phyloP scores from a whole-genome alignment of 2,888 invertebrate species.

The Bombylius major region DNA sequence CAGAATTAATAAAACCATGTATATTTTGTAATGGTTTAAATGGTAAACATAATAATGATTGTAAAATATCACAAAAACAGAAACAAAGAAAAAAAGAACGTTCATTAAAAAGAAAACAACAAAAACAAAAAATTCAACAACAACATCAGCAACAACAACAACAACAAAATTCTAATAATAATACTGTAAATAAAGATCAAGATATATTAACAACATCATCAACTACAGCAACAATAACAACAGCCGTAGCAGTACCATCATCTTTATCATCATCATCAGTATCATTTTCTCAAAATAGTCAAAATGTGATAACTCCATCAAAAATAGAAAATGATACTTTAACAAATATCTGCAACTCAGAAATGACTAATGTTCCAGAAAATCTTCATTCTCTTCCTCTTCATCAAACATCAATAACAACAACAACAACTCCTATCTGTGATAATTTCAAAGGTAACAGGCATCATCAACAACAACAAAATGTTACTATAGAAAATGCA shows the following conservation, averaged over 20 bases:
- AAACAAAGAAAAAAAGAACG: background rate
- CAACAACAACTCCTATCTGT: background rate
- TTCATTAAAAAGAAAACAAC: conserved; percentile 18
- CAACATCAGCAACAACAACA: background rate
- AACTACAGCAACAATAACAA: conserved; percentile 16
- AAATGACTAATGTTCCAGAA: too few species aligned
- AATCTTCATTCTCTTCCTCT: too few species aligned
- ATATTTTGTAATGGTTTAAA: conserved; percentile 29
- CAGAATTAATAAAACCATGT: conserved; percentile 31
- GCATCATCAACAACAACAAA: background rate
- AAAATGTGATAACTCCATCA: too few species aligned
- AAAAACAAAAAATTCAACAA: conserved; percentile 12
- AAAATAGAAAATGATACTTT: too few species aligned
- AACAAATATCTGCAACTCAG: too few species aligned
- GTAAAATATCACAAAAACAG: conserved; percentile 20
- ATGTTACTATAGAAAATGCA: background rate
- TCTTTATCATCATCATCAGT: conserved; percentile 19
- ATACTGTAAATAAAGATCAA: background rate
- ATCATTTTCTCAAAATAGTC: too few species aligned
- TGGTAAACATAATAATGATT: conserved; percentile 30
- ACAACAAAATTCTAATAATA: background rate
- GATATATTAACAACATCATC: background rate
- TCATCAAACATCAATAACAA: background rate
- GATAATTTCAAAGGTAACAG: background rate
- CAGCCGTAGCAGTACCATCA: conserved; percentile 22